A percentile compares a stretch with the other conserved stretches of the same genome.
Conservation (phyloP, 2,797 vertebrate genomes). For the Acridotheres tristis region DNA sequence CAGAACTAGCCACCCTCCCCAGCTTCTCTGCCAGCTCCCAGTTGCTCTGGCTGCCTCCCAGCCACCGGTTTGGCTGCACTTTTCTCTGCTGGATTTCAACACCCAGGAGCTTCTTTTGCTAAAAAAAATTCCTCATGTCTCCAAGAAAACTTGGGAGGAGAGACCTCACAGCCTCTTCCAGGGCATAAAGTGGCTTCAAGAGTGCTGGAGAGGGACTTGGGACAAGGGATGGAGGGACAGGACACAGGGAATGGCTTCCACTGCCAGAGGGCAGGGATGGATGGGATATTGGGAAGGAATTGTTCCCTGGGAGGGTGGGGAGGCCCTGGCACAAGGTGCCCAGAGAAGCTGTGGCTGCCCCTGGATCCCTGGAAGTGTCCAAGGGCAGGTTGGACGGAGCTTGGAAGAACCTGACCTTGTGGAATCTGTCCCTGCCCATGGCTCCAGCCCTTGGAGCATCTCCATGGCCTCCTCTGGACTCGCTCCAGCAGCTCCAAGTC, state of each 20-base stretch:
- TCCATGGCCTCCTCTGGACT: background rate
- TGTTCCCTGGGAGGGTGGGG: fast-evolving
- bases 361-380: background rate
- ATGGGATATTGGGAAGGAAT: background rate
- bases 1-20: background rate
- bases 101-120: background rate
- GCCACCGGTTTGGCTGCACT: background rate
- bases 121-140: background rate
- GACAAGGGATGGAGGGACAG: background rate
- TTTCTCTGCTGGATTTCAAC: background rate
- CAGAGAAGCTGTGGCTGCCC: background rate
- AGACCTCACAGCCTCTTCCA: background rate
- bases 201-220: background rate
- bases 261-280: background rate
- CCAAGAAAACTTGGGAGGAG: background rate
- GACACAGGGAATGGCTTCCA: background rate
- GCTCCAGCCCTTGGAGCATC: background rate
- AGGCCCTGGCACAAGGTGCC: background rate
- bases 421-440: background rate
- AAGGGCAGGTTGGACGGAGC: fast-evolving
- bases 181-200: background rate
- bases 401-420: background rate
- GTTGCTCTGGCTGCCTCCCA: conserved; percentile 10
- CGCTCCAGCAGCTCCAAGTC: background rate
- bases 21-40: background rate